Evolutionary conservation across 1,140 invertebrate genomes (phyloP).

Genomic region (Dendrolimus punctatus): DNA sequence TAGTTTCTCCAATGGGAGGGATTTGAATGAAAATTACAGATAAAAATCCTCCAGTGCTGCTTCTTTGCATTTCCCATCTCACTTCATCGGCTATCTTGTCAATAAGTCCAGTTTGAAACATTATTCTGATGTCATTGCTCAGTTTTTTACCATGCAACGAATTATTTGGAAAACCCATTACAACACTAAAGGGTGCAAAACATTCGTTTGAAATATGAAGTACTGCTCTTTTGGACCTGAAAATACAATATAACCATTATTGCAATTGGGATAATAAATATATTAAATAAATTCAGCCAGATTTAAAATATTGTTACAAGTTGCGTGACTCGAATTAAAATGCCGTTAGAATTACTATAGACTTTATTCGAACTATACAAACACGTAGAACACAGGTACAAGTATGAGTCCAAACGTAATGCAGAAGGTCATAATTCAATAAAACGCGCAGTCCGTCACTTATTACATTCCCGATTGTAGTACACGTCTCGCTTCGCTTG

Average conservation of each 20-base stretch:
- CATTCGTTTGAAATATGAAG: constrained; percentile 81
- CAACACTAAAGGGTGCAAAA: constrained; percentile 78
- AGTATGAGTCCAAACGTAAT: no score
- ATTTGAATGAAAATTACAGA: constrained; percentile 57
- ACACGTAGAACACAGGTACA: no score
- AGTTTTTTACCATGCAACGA: constrained; percentile 75
- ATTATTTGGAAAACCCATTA: constrained; percentile 74
- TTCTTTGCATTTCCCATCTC: constrained; percentile 78
- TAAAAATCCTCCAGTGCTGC: constrained; percentile 72
- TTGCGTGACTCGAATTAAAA: no score
- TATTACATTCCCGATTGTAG: no score
- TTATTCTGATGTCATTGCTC: constrained; percentile 72
- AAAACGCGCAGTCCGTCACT: no score
- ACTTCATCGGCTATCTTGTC: constrained; percentile 78
- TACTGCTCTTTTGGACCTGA: constrained; percentile 73
- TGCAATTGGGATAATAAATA: neutral
- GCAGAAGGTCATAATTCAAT: no score
- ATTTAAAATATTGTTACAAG: neutral
- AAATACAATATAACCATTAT: constrained; percentile 8
- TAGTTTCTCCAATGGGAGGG: neutral
- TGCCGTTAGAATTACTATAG: no score
- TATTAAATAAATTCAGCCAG: neutral
- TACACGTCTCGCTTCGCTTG: no score
- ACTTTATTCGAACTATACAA: no score
- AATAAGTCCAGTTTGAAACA: constrained; percentile 77